Base-by-base conservation (phyloP, 2,797 vertebrate genomes). In the Australoheros facetus region DNA sequence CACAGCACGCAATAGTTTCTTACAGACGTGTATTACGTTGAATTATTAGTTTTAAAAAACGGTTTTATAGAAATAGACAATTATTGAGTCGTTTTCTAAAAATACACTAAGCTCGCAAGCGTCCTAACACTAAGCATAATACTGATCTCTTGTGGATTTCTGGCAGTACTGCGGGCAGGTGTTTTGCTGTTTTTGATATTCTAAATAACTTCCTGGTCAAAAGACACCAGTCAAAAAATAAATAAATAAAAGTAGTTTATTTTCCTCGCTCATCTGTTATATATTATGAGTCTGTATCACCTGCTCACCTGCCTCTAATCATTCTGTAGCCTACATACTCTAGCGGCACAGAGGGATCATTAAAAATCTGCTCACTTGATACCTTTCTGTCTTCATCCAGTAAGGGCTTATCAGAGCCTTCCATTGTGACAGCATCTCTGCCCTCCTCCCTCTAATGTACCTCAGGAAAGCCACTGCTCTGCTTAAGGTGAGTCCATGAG, bases 381-480 rank as follows among this genome's bases (percentile, higher is more conserved):
- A 56, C 75, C 42, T 80, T 79, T 82, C 75, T 84, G 75, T 89
- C 70, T 80, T 82, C 75, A 17, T 81, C 58, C 80, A 74, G 79
- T 26, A n/a, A 75, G 81, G 60, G 78, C 56, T 91, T 90, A 89
- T 91, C 87, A 79, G 48, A 73, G 80, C 71, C 76, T 77, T 75
- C 59, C 71, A 73, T 66, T 59, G 23, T 74, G 79, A 80, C 79
- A 78, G n/a, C 71, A 85, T 83, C 76, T 83, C 45, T 60, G 48
- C 75, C 48, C 45, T 71, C 66, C 60, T 75, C 73, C 72, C 83
- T 85, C 42, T 72, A 70, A 69, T 58, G 66, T 59, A 80, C 62
- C 80, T 83, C 78, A 82, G 34, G 81, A 85, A 76, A 82, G 84
- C 75, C 77, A 64, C 78, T 55, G 81, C 80, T 88, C 73, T 59